These are phyloP conservation scores for Drosophila grimshawi DNA, from an alignment of 1,140 invertebrate genomes.

Conservation along the genomic window DNA sequence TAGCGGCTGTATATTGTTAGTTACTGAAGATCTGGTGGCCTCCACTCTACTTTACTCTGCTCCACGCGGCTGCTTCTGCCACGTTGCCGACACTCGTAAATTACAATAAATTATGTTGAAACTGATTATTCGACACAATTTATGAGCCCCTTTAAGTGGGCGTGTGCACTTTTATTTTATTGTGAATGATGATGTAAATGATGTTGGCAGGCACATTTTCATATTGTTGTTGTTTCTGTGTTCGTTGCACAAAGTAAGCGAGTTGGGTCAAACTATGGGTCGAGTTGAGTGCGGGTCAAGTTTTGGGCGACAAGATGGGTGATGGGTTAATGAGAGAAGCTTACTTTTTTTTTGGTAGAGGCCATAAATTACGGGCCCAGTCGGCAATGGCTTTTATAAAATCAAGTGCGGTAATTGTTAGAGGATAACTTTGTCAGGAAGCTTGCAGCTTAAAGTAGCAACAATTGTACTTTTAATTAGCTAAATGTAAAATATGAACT, in stretches of 20 bases:
- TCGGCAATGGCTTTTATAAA: slow-evolving; percentile 31
- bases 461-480: slow-evolving; percentile 4
- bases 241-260: slow-evolving; percentile 30
- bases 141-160: slow-evolving; percentile 81
- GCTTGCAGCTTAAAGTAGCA: background rate
- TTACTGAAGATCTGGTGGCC: slow-evolving; percentile 24
- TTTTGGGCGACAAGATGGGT: slow-evolving; percentile 60
- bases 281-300: slow-evolving; percentile 69
- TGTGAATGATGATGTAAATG: slow-evolving; percentile 83
- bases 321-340: slow-evolving; percentile 73
- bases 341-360: slow-evolving; percentile 27
- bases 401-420: slow-evolving; percentile 31
- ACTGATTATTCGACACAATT: slow-evolving; percentile 82
- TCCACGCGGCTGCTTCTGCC: slow-evolving; percentile 47
- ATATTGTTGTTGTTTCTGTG: slow-evolving; percentile 37
- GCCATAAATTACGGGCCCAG: slow-evolving; percentile 19
- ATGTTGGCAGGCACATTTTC: slow-evolving; percentile 69
- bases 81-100: slow-evolving; percentile 79
- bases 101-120: slow-evolving; percentile 83
- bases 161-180: slow-evolving; percentile 83
- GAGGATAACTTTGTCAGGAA: slow-evolving; percentile 14
- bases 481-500: no score
- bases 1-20: slow-evolving; percentile 35
- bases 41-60: slow-evolving; percentile 12
- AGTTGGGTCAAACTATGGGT: slow-evolving; percentile 41